These are phyloP conservation scores for Loris lydekkerianus DNA, from an alignment of 2,797 vertebrate genomes.

Conservation along the genomic window DNA sequence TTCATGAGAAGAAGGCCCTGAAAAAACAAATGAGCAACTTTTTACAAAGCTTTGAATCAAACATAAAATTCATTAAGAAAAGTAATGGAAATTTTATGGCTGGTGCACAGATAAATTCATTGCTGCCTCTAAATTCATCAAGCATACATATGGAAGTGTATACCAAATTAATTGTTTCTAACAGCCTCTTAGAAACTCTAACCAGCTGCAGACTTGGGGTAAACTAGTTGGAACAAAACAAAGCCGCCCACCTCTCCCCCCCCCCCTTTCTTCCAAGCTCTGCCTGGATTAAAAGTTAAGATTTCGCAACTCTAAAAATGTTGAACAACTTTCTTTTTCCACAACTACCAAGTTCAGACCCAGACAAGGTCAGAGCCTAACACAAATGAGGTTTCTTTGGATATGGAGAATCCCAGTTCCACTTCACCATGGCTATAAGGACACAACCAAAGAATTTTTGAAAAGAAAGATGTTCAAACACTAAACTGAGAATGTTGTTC, in stretches of 20 bases:
- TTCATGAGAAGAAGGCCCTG: not conserved
- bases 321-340: conserved; percentile 28
- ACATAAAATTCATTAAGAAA: conserved; percentile 85
- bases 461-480: not conserved
- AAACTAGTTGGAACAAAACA: conserved; percentile 77
- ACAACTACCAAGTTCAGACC: not conserved
- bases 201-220: conserved; percentile 63
- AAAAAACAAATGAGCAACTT: conserved; percentile 81
- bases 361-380: not conserved
- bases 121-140: conserved; percentile 83
- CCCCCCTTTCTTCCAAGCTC: not conserved
- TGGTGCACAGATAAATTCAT: conserved; percentile 85
- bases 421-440: not conserved
- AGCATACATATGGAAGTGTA: conserved; percentile 66
- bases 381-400: not conserved
- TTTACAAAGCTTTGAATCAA: conserved; percentile 84
- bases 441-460: not conserved
- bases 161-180: conserved; percentile 83
- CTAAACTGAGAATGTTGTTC: not conserved
- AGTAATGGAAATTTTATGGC: conserved; percentile 86
- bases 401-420: not conserved
- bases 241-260: not conserved
- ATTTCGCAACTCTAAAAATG: conserved; percentile 48
- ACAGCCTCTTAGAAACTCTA: conserved; percentile 75
- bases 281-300: conserved; percentile 66